phyloP scores from a whole-genome alignment of 2,113 vertebrate genomes.

The Zosterops borbonicus region DNA sequence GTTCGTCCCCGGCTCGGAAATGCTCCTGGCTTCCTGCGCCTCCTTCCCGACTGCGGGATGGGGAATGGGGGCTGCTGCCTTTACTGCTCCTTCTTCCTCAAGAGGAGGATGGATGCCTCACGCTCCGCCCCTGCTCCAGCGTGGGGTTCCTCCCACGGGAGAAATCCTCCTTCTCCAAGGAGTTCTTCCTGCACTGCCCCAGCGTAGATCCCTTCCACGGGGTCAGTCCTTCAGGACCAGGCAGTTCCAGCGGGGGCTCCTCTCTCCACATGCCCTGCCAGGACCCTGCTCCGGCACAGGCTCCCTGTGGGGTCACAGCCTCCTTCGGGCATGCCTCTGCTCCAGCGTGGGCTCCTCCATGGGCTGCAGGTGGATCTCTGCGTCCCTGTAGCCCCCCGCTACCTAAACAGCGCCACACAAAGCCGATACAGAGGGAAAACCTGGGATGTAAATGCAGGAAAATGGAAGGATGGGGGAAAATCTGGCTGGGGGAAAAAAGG shows the following conservation, averaged over 20 bases:
- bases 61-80: neutral
- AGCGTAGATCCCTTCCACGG: too few species aligned
- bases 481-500: accelerated
- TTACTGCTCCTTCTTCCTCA: neutral
- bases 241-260: neutral
- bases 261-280: neutral
- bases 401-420: neutral
- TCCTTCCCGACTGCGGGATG: neutral
- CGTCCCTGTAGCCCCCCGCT: neutral
- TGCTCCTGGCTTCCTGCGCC: neutral
- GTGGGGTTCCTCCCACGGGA: neutral
- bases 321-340: neutral
- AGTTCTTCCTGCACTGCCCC: neutral
- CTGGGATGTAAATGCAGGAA: neutral
- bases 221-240: neutral
- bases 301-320: neutral
- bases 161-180: neutral
- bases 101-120: neutral
- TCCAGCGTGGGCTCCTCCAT: neutral
- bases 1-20: neutral
- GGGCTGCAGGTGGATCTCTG: neutral
- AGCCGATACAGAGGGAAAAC: neutral
- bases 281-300: neutral
- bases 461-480: neutral
- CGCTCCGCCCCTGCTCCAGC: neutral